Evolutionary conservation across 2,888 invertebrate genomes (phyloP), one percentile per base, ranked within the genome.

Genomic region (Tortrix viridana): DNA sequence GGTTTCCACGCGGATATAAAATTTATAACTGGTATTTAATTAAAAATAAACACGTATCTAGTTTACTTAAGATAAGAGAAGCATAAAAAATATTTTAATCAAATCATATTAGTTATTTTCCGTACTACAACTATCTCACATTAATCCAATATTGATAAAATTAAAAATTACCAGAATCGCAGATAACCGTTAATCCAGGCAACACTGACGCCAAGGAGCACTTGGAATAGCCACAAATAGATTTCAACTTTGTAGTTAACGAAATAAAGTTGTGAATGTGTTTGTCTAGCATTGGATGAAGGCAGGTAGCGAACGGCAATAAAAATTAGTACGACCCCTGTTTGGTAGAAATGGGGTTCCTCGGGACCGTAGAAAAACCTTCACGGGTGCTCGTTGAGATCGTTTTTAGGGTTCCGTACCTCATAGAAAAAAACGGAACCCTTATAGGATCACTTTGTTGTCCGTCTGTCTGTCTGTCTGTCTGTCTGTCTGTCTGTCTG

Each of bases 221-320:
- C n/a, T 19, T 0, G 3, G 14, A 18, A 38, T 14, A 32, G n/a
- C 14, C 16, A 18, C 47, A 41, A 37, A 9, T 12, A 5, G 43
- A 54, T 48, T 32, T 60, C 20, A 43, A 55, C n/a, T 2, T 14
- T 16, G 20, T 14, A 0, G 0, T n/a, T n/a, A n/a, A n/a, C 0
- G 2, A 1, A n/a, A 41, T 41, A 41, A 41, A n/a, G 41, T 41
- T 41, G 16, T 4, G 16, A 41, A n/a, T 41, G 14, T 5, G n/a
- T 41, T 14, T 16, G 41, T 2, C 16, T 6, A 14, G 41, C 16
- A 41, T 70, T 70, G 65, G 69, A 65, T 59, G 60, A 55, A 60
- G 69, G 69, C 76, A 75, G 74, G 73, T 74, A 74, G 76, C 69
- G 50, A 57, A 49, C 58, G 60, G 73, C 65, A 66, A 73, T 75